phyloP scores from a whole-genome alignment of 2,113 vertebrate species.

The Scalopus aquaticus region DNA sequence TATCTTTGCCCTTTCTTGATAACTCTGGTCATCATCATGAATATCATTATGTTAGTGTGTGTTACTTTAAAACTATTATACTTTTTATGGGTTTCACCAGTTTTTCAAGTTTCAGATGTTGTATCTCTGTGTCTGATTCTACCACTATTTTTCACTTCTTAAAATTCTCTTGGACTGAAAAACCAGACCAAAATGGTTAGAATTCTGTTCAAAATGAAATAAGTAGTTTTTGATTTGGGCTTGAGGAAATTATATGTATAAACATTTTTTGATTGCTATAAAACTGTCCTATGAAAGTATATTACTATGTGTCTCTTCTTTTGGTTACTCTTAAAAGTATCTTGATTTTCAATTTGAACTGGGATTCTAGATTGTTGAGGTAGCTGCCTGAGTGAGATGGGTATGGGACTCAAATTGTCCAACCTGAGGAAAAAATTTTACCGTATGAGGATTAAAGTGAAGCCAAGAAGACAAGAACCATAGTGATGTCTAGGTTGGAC shows the following conservation, averaged over 20 bases:
- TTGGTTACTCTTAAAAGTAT: constrained; percentile 34
- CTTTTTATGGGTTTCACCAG: not conserved
- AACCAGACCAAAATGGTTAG: not conserved
- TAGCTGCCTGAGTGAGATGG: not conserved
- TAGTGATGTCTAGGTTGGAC: not conserved
- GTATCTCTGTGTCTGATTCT: not conserved
- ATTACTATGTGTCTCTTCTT: not conserved
- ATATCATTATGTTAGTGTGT: not conserved
- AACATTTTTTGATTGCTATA: not conserved
- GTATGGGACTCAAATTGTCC: not conserved
- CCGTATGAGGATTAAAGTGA: not conserved
- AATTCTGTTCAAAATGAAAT: constrained; percentile 50
- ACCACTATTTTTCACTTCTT: not conserved
- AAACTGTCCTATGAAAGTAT: not conserved
- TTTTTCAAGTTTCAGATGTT: not conserved
- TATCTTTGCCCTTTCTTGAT: not conserved
- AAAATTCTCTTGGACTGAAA: constrained; percentile 30
- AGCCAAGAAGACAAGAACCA: not conserved
- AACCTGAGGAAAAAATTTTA: too few species aligned
- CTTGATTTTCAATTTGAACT: constrained; percentile 21
- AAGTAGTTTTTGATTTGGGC: constrained; percentile 34
- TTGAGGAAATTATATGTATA: constrained; percentile 23
- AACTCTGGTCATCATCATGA: not conserved
- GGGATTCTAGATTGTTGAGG: not conserved
- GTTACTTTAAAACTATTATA: not conserved